A percentile compares a stretch with the other conserved stretches of the same genome.
Conservation (phyloP, 2,797 vertebrate genomes). For the Pogoniulus pusillus region DNA sequence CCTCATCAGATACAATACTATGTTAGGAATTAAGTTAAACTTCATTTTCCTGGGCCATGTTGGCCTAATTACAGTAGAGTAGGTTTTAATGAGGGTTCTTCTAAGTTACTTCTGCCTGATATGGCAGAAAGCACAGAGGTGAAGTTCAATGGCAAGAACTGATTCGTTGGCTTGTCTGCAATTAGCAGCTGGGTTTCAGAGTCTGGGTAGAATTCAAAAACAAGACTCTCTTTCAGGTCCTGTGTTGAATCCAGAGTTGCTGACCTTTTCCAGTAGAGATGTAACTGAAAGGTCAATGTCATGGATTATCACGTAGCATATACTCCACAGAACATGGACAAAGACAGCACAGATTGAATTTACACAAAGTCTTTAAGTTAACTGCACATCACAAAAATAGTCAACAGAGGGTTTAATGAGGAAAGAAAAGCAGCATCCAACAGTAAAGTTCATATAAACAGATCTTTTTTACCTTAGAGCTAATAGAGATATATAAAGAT, state of each 20-base stretch:
- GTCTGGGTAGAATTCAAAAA: background rate
- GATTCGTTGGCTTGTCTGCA: constrained; percentile 29
- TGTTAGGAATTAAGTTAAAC: constrained; percentile 37
- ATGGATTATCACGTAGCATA: background rate
- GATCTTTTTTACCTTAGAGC: background rate
- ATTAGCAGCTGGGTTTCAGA: background rate
- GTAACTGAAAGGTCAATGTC: background rate
- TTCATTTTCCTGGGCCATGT: too few relatives aligned
- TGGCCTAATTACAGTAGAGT: constrained; percentile 5
- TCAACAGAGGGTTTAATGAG: background rate
- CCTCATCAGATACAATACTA: background rate
- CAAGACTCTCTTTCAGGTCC: background rate
- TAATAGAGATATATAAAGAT: background rate
- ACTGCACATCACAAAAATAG: background rate
- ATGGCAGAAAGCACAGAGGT: constrained; percentile 4
- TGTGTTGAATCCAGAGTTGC: background rate
- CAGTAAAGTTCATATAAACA: background rate
- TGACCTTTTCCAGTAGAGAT: background rate
- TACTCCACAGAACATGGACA: background rate
- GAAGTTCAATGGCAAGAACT: constrained; percentile 19
- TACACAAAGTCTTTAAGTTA: background rate
- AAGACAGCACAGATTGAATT: background rate
- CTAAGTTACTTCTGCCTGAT: constrained; percentile 11
- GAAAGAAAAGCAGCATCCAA: background rate
- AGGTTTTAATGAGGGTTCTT: constrained; percentile 39